phyloP scores from a whole-genome alignment of 1,140 invertebrate species.

The Camponotus vicinus region DNA sequence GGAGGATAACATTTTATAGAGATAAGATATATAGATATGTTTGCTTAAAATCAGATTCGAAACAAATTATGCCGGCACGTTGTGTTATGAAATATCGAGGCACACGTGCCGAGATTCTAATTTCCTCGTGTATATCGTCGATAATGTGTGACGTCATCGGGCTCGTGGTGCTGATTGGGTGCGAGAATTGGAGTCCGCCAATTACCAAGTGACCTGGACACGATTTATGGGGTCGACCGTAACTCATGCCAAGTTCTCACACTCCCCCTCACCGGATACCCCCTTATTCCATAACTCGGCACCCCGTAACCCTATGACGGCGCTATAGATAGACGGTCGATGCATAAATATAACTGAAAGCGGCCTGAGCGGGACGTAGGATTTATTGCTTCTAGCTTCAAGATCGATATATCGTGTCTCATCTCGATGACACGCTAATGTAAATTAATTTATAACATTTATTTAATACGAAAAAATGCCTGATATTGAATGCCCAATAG shows the following conservation, averaged over 20 bases:
- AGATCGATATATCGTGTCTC: conserved; percentile 20
- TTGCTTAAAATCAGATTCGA: conserved; percentile 4
- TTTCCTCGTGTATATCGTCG: conserved; percentile 80
- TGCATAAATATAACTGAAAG: conserved; percentile 62
- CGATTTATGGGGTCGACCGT: conserved; percentile 83
- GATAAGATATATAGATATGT: background rate
- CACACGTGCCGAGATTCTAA: conserved; percentile 70
- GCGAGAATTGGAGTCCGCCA: conserved; percentile 82
- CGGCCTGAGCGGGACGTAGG: conserved; percentile 63
- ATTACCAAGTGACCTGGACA: conserved; percentile 79
- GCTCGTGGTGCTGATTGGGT: conserved; percentile 79
- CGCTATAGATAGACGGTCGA: conserved; percentile 54
- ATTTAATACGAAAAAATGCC: background rate
- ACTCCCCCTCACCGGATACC: conserved; percentile 59
- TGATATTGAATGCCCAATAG: background rate
- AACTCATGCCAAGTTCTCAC: conserved; percentile 76
- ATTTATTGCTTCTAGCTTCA: conserved; percentile 70
- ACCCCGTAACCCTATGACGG: conserved; percentile 67
- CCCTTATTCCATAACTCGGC: conserved; percentile 76
- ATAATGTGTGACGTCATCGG: conserved; percentile 82
- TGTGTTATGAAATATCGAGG: conserved; percentile 28
- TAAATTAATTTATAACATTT: conserved; percentile 32
- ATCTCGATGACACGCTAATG: conserved; percentile 38
- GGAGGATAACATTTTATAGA: background rate
- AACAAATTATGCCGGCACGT: background rate